Percentiles rank a stretch among this genome's conserved stretches.
Evolutionary conservation across 2,797 vertebrate species (phyloP).

Genomic region (Phoebastria nigripes): DNA sequence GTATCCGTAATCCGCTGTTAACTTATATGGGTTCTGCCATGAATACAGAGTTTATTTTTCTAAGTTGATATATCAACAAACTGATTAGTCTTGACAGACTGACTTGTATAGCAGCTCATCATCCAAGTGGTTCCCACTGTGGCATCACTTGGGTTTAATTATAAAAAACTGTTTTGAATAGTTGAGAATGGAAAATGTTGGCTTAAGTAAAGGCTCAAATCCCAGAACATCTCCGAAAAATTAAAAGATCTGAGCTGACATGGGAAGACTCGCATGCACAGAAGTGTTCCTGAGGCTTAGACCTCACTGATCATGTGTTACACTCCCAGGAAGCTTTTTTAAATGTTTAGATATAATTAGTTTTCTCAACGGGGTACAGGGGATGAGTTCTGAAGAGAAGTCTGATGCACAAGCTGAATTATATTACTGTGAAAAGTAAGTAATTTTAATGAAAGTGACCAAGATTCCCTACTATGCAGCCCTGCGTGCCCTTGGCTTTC

Average conservation of each 20-base stretch:
- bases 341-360: slow-evolving; percentile 4
- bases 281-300: slow-evolving; percentile 16
- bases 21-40: background rate
- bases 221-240: background rate
- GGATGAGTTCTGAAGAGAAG: background rate
- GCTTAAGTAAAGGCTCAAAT: background rate
- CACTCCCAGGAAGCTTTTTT: background rate
- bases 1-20: background rate
- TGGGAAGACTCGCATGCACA: background rate
- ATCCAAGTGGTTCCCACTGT: slow-evolving; percentile 5
- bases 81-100: slow-evolving; percentile 19
- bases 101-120: background rate
- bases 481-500: background rate
- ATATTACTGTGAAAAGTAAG: background rate
- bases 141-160: slow-evolving; percentile 20
- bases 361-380: background rate
- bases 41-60: background rate
- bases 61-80: background rate
- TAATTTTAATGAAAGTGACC: background rate
- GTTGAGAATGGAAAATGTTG: background rate
- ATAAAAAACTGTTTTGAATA: background rate
- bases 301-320: background rate
- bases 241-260: background rate
- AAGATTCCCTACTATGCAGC: background rate
- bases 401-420: background rate